Evolutionary conservation across 2,797 vertebrate species (phyloP).

Genomic region (Manis crassicaudata): DNA sequence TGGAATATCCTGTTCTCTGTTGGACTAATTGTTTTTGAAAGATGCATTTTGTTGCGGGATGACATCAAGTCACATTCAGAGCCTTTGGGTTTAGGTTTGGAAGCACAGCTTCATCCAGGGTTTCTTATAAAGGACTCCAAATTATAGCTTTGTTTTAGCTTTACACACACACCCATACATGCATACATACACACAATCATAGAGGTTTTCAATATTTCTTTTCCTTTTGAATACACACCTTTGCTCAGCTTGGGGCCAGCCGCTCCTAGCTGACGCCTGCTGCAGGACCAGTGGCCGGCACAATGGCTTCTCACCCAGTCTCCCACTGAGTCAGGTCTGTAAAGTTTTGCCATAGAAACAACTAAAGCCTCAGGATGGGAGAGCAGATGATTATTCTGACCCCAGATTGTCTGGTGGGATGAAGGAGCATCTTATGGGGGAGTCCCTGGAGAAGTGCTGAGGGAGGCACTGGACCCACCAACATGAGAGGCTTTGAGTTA

Average conservation of each 20-base stretch:
- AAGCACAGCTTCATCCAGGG: background rate
- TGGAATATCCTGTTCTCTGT: background rate
- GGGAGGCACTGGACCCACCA: background rate
- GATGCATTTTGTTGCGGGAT: background rate
- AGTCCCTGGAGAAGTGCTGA: background rate
- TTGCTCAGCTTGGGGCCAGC: background rate
- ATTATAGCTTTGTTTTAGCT: background rate
- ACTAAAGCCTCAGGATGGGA: background rate
- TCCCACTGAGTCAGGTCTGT: background rate
- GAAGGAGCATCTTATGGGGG: background rate
- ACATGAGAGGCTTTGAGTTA: background rate
- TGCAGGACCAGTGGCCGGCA: too few relatives aligned
- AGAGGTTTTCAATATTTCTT: background rate
- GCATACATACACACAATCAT: background rate
- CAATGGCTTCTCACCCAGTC: background rate
- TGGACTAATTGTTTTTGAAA: slow-evolving; percentile 25
- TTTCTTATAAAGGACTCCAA: slow-evolving; percentile 27
- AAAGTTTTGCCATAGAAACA: slow-evolving; percentile 16
- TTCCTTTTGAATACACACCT: background rate
- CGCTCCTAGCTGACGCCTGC: fast-evolving
- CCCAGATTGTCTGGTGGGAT: background rate
- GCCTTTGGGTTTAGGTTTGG: background rate
- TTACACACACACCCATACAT: background rate
- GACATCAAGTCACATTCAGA: background rate
- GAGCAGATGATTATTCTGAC: background rate